Evolutionary conservation across 2,888 invertebrate genomes (phyloP).

Genomic region (Sinopyrophorus schimmeli): DNA sequence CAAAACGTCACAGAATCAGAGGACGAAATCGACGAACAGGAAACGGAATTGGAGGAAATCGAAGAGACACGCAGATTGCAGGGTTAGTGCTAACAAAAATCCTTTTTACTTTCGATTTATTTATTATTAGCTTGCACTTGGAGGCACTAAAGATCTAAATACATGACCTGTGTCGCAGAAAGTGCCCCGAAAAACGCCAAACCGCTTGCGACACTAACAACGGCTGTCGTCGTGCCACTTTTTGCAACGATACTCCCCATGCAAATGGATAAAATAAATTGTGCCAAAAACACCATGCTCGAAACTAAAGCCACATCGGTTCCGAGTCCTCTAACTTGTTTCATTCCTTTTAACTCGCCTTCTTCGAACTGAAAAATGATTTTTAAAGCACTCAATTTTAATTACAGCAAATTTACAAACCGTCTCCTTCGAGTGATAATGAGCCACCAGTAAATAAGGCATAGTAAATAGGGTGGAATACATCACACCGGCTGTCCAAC

Average conservation of each 20-base stretch:
- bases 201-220: conserved; percentile 82
- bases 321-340: conserved; percentile 83
- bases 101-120: too few relatives aligned
- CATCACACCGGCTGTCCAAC: conserved; percentile 95
- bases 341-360: conserved; percentile 61
- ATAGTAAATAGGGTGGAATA: conserved; percentile 97
- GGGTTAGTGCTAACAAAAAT: too few relatives aligned
- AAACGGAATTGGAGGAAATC: too few relatives aligned
- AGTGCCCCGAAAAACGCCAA: conserved; percentile 84
- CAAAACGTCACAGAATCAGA: too few relatives aligned
- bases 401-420: conserved; percentile 59
- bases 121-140: too few relatives aligned
- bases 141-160: conserved; percentile 86
- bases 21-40: too few relatives aligned
- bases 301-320: conserved; percentile 94
- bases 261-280: conserved; percentile 84
- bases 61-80: too few relatives aligned
- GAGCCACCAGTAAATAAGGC: conserved; percentile 92
- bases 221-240: conserved; percentile 84
- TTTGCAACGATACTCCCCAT: conserved; percentile 83
- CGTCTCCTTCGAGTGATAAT: conserved; percentile 89
- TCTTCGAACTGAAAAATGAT: conserved; percentile 64
- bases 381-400: not conserved
- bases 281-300: conserved; percentile 93
- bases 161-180: conserved; percentile 85